Evolutionary conservation across 2,797 vertebrate species (phyloP).

Genomic region (Mormyrops attenuatus): DNA sequence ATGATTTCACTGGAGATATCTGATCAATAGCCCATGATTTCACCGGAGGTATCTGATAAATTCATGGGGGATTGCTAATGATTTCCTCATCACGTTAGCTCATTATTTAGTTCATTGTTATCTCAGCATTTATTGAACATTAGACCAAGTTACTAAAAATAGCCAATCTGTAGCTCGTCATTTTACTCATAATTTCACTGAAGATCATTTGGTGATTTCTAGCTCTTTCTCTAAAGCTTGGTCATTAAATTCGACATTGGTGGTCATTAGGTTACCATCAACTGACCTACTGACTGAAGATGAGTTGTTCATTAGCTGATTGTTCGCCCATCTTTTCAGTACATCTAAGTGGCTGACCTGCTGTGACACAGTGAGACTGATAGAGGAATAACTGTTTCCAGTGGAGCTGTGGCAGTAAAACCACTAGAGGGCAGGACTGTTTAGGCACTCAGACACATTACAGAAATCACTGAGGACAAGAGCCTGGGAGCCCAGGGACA

Average conservation of each 20-base stretch:
- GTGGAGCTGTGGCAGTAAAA: not conserved
- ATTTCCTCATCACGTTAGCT: not conserved
- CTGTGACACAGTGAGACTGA: not conserved
- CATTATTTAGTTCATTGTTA: not conserved
- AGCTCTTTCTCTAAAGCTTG: not conserved
- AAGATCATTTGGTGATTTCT: not conserved
- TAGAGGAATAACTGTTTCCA: not conserved
- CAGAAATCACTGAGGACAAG: not conserved
- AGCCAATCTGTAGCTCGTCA: not conserved
- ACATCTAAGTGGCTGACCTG: not conserved
- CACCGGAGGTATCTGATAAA: not conserved
- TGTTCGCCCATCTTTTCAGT: not conserved
- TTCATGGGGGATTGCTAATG: not conserved
- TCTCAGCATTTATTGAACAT: not conserved
- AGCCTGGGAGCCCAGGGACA: slow-evolving; percentile 30
- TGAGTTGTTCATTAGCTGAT: not conserved
- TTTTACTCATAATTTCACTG: not conserved
- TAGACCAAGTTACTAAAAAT: not conserved
- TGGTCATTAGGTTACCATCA: not conserved
- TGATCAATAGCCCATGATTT: not conserved
- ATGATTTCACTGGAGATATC: too few relatives aligned
- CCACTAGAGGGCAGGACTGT: not conserved
- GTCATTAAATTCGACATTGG: too few relatives aligned
- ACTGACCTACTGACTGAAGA: not conserved
- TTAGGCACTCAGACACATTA: not conserved